phyloP scores from a whole-genome alignment of 2,113 vertebrate genomes.

The Tetrao urogallus region DNA sequence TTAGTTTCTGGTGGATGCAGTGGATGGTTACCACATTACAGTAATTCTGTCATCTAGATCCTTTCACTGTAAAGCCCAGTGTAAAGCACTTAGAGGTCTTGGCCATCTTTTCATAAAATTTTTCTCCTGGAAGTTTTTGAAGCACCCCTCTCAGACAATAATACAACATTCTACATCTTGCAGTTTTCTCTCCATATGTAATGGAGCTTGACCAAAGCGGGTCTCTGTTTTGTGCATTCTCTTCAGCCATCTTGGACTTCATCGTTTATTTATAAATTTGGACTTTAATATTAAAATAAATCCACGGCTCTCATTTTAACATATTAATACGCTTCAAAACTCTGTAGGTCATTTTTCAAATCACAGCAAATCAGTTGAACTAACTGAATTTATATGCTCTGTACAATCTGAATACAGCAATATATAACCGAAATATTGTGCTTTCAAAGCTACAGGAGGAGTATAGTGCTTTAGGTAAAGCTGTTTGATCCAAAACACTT shows the following conservation, averaged over 20 bases:
- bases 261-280: background rate
- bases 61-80: background rate
- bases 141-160: background rate
- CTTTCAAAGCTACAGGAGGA: background rate
- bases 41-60: background rate
- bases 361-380: background rate
- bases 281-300: background rate
- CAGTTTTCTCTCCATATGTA: background rate
- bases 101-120: background rate
- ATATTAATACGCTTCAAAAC: background rate
- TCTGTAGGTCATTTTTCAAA: background rate
- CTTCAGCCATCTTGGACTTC: background rate
- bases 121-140: background rate
- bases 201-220: background rate
- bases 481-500: background rate
- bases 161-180: fast-evolving
- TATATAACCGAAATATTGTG: background rate
- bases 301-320: background rate
- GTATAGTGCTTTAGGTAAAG: background rate
- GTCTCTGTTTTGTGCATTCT: background rate
- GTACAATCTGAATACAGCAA: background rate
- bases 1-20: background rate
- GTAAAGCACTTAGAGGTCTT: background rate
- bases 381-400: background rate
- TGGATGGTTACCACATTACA: background rate